Base-by-base conservation (phyloP, 92 coral and sea anemone species). In the Montipora capitata region DNA sequence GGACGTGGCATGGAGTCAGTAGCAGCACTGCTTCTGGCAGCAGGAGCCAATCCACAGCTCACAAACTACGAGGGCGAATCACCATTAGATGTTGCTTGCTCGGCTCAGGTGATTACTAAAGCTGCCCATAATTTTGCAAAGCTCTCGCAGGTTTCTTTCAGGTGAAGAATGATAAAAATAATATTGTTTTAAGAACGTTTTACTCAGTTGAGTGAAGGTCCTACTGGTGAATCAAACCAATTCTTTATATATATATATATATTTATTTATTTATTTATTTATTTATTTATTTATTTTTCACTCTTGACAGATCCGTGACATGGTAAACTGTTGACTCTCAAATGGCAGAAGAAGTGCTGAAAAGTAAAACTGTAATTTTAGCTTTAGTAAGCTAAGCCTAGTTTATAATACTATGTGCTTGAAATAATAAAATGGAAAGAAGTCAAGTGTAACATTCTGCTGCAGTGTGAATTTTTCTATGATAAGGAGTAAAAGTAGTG, bases 1-100 rank as follows among this genome's bases (percentile, higher is more conserved):
- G 99, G 99, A 13, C 91, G 96, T 18, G 98, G 96, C 10, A 81
- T 98, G 77, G 79, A 90, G 42, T 49, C 94, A 20, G 88, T 96
- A 35, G 86, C 87, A 11, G 99, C 93, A 7, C 58, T 94, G 67
- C 89, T 98, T 35, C 78, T 98, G 0, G 99, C 99, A 48, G 94
- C 94, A 5, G 99, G 99, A 45, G 98, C 98, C 38, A 96, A 92
- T 63, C 94, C 93, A 52, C 73, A 87, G 27, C 45, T 87, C 13
- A 62, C 72, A 6, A 98, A 94, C 86, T 85, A 80, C 14, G 95
- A 96, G 72, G 95, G 94, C 51, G 94, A 91, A 16, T 85, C 98
- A 56, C 95, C 98, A 3, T 58, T 63, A 17, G 95, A 94, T 71
- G 72, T 94, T 81, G 98, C 98, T 10, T 65, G 84, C 44, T 20